Evolutionary conservation across 2,113 vertebrate genomes (phyloP).

Genomic region (Silurus asotus): DNA sequence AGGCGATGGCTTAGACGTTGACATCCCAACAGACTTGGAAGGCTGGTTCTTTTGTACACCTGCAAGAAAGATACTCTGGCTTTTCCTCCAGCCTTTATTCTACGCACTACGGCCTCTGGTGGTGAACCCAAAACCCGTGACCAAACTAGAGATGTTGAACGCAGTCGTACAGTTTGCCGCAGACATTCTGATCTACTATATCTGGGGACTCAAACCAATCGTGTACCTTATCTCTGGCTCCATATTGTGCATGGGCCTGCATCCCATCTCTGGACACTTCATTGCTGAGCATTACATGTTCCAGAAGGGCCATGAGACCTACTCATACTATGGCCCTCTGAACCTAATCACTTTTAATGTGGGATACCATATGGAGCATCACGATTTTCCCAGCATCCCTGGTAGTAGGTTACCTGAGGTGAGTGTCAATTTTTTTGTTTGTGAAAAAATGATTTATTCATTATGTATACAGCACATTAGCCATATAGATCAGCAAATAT

Average conservation of each 20-base stretch:
- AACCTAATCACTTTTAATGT: conserved; percentile 96
- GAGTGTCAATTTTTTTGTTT: conserved; percentile 40
- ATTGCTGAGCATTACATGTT: conserved; percentile 99
- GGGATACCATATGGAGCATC: conserved; percentile 97
- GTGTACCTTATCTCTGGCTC: conserved; percentile 87
- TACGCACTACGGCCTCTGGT: conserved; percentile 86
- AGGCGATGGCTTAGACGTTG: conserved; percentile 86
- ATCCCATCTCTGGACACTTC: conserved; percentile 97
- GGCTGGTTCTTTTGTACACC: conserved; percentile 96
- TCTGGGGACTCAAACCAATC: conserved; percentile 88
- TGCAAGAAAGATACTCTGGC: conserved; percentile 86
- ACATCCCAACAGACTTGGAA: conserved; percentile 88
- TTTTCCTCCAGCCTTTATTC: conserved; percentile 87
- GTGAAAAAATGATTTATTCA: no score
- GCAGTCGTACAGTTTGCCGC: conserved; percentile 76
- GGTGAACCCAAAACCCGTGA: conserved; percentile 88
- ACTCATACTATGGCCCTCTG: conserved; percentile 93
- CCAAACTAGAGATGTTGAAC: conserved; percentile 85
- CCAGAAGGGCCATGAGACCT: conserved; percentile 91
- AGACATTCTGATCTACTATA: conserved; percentile 76
- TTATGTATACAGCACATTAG: neutral
- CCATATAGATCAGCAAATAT: conserved; percentile 17
- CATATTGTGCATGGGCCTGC: conserved; percentile 88
- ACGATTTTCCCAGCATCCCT: conserved; percentile 97
- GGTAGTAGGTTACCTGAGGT: conserved; percentile 91